Conservation (phyloP, 2,797 vertebrate genomes). For the Lateolabrax maculatus region DNA sequence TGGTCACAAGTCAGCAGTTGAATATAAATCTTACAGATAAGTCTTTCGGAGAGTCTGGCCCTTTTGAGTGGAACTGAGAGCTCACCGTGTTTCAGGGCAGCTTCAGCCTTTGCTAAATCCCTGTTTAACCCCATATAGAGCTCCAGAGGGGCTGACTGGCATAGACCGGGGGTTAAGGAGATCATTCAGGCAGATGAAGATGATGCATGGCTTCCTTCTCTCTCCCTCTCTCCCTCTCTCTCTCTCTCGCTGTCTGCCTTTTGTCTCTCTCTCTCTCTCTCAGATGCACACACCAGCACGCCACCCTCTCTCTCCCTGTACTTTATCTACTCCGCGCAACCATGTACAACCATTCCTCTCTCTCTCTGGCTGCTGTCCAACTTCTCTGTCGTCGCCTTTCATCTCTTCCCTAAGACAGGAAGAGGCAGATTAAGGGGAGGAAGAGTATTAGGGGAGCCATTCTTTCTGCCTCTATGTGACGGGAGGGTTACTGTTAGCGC, state of each 20-base stretch:
- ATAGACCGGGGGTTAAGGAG: conserved; percentile 69
- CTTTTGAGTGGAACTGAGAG: conserved; percentile 57
- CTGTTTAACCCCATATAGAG: conserved; percentile 71
- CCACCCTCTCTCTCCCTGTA: conserved; percentile 20
- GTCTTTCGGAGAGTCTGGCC: conserved; percentile 48
- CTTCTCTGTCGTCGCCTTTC: conserved; percentile 63
- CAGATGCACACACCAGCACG: conserved; percentile 10
- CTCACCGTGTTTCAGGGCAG: conserved; percentile 65
- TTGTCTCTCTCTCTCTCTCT: conserved; percentile 25
- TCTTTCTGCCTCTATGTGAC: conserved; percentile 68
- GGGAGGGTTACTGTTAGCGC: conserved; percentile 54
- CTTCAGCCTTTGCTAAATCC: conserved; percentile 68
- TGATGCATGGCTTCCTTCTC: conserved; percentile 53
- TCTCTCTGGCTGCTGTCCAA: conserved; percentile 61
- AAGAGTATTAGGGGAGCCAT: conserved; percentile 68
- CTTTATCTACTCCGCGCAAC: conserved; percentile 61
- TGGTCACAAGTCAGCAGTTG: conserved; percentile 67
- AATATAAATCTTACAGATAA: conserved; percentile 72
- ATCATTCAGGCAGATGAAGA: conserved; percentile 74
- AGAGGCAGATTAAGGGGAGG: conserved; percentile 70
- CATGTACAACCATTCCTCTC: conserved; percentile 49
- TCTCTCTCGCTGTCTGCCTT: conserved; percentile 34
- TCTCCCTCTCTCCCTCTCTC: conserved; percentile 21
- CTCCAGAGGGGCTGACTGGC: conserved; percentile 56
- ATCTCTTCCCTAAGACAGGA: conserved; percentile 71